Evolutionary conservation across 2,888 invertebrate genomes (phyloP), one percentile per base, ranked within the genome.

Genomic region (Tinea pellionella): DNA sequence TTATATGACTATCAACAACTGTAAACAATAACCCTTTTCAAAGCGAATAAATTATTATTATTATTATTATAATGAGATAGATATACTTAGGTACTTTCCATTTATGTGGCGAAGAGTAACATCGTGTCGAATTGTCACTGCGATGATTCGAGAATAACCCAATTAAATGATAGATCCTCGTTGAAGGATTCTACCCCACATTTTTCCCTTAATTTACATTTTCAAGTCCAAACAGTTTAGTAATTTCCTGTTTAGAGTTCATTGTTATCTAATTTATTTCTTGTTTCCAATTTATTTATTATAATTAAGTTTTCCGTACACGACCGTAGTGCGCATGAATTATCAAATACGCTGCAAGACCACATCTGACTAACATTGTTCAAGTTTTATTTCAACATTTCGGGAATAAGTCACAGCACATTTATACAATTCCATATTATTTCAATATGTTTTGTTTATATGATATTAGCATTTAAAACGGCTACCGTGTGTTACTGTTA

Each of bases 401-500:
- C n/a, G n/a, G n/a, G n/a, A n/a, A n/a, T n/a, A n/a, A n/a, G n/a
- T n/a, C n/a, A n/a, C n/a, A n/a, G n/a, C n/a, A n/a, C n/a, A n/a
- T n/a, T n/a, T n/a, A n/a, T n/a, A n/a, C n/a, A n/a, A n/a, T n/a
- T n/a, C n/a, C n/a, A n/a, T n/a, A n/a, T n/a, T n/a, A 37, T 37
- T 37, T 37, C 11, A 37, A 37, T 37, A 37, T 37, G 37, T 37
- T 37, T 37, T 37, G 37, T 62, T 60, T 65, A 63, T 60, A 59
- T 65, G 62, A 67, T 66, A 71, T 71, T 71, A 66, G 67, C 71
- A 71, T 71, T 69, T 68, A 65, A 67, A 69, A 65, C 65, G 63
- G 64, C 65, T 42, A 37, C 37, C 65, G 66, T 64, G 66, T 67
- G 67, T 68, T 69, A 68, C 68, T 69, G 67, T 67, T 66, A 68